Evolutionary conservation across 1,140 invertebrate species (phyloP), one percentile per base, ranked within the genome.

Genomic region (Heterodera schachtii): DNA sequence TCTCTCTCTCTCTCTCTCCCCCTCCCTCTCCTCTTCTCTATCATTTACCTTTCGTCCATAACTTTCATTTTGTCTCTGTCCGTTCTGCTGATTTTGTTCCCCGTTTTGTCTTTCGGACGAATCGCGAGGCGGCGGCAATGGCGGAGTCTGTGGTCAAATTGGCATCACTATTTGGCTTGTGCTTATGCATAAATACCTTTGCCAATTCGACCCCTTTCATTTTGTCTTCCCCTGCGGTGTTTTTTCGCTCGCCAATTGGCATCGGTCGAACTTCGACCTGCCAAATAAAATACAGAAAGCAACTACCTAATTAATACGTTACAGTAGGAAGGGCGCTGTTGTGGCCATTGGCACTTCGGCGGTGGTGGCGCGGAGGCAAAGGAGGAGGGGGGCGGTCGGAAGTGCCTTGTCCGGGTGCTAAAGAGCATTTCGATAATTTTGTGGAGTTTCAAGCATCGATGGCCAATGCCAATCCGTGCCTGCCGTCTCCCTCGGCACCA

Each of bases 211-310:
- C 5, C 5, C 57, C 13, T 64, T 64, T 19, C 57, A 64, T 64
- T 64, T 11, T 64, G 13, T 64, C 57, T 19, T 64, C 16, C 6
- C 2, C 49, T 19, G 57, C 16, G 16, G 5, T 19, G 57, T 64
- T 19, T 64, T 19, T 64, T 64, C 19, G 57, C 57, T 64, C 57
- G 13, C 16, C 57, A 64, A 44, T 69, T 41, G 67, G 49, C 82
- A 83, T 86, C 41, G 78, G 79, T 13, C 80, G 52, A 46, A 85
- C 84, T 73, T 85, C 84, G 21, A 86, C 84, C 19, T 82, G 80
- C 13, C 79, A 83, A 57, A 85, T 82, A n/a, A 16, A n/a, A 31
- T 79, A 80, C 19, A 13, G 43, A 43, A 60, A 46, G 16, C 19
- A 16, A 31, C n/a, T 41, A 47, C 8, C 3, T 43, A 46, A 80